Percentiles rank a stretch among this genome's conserved stretches.
Evolutionary conservation across 2,113 vertebrate species (phyloP).

Genomic region (Corvus moneduloides): DNA sequence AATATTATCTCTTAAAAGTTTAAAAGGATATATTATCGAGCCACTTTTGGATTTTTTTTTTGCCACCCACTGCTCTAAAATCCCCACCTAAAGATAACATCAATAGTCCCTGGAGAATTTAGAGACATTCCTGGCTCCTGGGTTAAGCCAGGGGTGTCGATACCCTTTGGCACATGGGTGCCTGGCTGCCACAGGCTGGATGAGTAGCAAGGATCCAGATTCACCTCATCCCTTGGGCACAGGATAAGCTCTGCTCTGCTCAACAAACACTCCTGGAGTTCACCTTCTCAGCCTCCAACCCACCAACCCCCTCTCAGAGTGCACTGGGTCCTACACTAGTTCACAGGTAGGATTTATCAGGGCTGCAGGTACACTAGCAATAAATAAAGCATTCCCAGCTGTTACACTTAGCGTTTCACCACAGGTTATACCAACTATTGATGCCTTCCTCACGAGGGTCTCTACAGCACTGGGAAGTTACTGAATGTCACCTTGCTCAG

Average conservation of each 20-base stretch:
- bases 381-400: background rate
- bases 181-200: background rate
- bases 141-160: background rate
- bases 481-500: background rate
- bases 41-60: background rate
- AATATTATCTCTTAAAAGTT: background rate
- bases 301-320: background rate
- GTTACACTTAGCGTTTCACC: background rate
- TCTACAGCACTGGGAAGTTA: background rate
- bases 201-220: background rate
- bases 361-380: background rate
- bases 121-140: background rate
- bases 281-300: background rate
- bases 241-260: background rate
- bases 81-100: background rate
- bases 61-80: background rate
- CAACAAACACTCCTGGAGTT: background rate
- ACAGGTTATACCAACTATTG: background rate
- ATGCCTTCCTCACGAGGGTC: background rate
- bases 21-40: background rate
- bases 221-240: background rate
- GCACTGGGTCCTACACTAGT: background rate
- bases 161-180: accelerated
- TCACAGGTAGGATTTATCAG: background rate
- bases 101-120: background rate